Conservation (phyloP, 2,888 invertebrate species). For the Agriopis marginaria region DNA sequence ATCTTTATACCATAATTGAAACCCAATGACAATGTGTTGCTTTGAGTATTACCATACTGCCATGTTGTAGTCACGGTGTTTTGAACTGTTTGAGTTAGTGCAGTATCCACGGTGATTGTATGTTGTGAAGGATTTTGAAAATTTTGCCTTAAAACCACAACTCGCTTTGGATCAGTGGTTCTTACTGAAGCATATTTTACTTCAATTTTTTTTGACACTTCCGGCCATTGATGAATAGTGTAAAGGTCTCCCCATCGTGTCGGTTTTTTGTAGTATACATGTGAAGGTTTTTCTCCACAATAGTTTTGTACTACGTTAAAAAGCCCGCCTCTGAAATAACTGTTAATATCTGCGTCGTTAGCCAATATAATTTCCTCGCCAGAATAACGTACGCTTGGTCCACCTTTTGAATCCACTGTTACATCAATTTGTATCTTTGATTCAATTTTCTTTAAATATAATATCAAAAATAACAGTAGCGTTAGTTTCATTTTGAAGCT, state of each 20-base stretch:
- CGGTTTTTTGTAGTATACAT: neutral
- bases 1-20: neutral
- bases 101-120: neutral
- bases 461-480: neutral
- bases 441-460: neutral
- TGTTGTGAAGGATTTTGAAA: neutral
- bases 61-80: neutral
- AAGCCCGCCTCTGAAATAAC: neutral
- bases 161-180: too few species aligned
- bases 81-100: neutral
- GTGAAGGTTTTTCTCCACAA: neutral
- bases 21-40: too few species aligned
- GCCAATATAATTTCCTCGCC: neutral
- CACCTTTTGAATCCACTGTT: neutral
- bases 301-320: neutral
- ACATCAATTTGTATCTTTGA: neutral
- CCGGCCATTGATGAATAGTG: neutral
- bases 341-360: neutral
- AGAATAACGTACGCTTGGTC: too few species aligned
- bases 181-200: neutral
- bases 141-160: neutral
- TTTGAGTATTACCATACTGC: neutral
- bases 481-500: neutral
- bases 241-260: constrained; percentile 3
- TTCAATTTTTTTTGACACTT: neutral